Evolutionary conservation across 2,797 vertebrate genomes (phyloP).

Genomic region (Enteromius treurensis): DNA sequence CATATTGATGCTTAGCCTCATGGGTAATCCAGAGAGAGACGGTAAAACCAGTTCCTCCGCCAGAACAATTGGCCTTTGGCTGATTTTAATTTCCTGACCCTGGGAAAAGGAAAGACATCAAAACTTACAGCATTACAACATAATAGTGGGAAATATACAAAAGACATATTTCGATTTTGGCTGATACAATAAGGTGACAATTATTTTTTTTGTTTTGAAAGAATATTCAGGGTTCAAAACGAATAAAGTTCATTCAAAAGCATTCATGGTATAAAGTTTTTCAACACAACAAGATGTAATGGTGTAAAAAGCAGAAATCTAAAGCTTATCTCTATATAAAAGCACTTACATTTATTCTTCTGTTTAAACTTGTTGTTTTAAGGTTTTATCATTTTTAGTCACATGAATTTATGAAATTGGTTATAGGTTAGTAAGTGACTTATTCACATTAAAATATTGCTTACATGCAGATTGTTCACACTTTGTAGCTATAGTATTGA

Average conservation of each 20-base stretch:
- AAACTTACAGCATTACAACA: neutral
- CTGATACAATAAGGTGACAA: neutral
- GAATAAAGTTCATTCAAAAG: neutral
- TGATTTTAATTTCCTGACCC: conserved; percentile 86
- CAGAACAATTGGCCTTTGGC: conserved; percentile 77
- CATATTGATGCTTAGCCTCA: conserved; percentile 81
- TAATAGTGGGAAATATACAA: neutral
- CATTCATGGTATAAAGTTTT: neutral
- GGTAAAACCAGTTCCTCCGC: conserved; percentile 82
- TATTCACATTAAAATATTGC: neutral
- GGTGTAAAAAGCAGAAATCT: neutral
- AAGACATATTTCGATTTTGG: neutral
- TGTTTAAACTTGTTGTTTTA: neutral
- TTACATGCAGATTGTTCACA: neutral
- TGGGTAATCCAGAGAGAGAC: conserved; percentile 83
- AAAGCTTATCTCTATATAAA: neutral
- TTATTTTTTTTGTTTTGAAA: neutral
- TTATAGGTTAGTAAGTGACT: neutral
- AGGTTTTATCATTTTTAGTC: neutral
- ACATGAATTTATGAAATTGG: neutral
- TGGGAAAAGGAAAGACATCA: conserved; percentile 60
- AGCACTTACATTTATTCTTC: neutral
- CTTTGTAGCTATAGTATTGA: neutral
- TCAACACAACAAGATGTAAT: neutral
- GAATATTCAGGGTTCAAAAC: neutral